Evolutionary conservation across 2,797 vertebrate species (phyloP), one percentile per base, ranked within the genome.

Genomic region (Sebastes hopkinsi): DNA sequence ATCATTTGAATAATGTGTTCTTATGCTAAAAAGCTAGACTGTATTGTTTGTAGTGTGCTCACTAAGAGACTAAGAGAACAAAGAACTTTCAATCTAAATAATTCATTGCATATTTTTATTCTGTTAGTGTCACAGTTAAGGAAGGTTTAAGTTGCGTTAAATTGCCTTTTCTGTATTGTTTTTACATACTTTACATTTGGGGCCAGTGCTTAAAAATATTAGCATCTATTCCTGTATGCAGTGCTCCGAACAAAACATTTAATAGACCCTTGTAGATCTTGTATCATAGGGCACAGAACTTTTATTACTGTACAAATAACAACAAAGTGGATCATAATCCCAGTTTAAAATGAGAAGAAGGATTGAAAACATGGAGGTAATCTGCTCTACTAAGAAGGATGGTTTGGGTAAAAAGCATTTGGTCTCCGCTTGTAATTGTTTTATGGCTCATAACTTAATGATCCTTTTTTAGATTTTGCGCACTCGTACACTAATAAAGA

Each of bases 291-390:
- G 14, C 66, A 42, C 29, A 70, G 42, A 68, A 7, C 20, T 25
- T 52, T 72, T 30, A 75, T 74, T 72, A 16, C 42, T 46, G 42
- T 46, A 74, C 27, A 65, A 76, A 73, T 62, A 77, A 65, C 11
- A 81, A 72, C 73, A 69, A 59, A 69, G 14, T 3, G 1, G 22
- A 60, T 62, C 2, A 2, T 72, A 78, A 83, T 80, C 71, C 67
- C 12, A 27, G 30, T 72, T 79, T 54, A 62, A 79, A 86, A 78
- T 46, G 71, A 62, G 27, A 72, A 58, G 38, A 10, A 58, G 65
- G 67, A 36, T 12, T 46, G 67, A 79, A 62, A 75, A 67, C 25
- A 66, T 22, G 3, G 30, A 42, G 42, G 75, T 61, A 69, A 79
- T 64, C 56, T 72, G 62, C 54, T 64, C 38, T 18, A 29, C 46